Conservation (phyloP, 1,140 invertebrate genomes). For the Drosophila repleta region DNA sequence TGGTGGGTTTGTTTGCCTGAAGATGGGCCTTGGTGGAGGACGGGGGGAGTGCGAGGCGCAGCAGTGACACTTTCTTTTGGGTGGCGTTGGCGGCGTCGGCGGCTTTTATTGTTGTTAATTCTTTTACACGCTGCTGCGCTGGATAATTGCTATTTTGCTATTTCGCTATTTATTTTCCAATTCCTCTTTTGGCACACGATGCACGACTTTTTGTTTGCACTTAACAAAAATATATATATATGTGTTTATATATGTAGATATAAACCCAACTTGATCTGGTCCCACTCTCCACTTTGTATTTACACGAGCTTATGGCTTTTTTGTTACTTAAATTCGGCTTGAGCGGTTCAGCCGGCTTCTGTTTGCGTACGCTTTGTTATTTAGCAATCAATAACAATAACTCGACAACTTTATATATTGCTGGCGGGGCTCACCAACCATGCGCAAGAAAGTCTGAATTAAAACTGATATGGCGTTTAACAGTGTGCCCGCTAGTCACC, state of each 20-base stretch:
- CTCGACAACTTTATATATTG: conserved; percentile 25
- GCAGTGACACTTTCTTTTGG: conserved; percentile 53
- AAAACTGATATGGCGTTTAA: conserved; percentile 32
- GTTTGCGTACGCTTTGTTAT: conserved; percentile 39
- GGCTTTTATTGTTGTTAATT: conserved; percentile 51
- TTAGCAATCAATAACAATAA: conserved; percentile 51
- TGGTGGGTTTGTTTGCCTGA: conserved; percentile 57
- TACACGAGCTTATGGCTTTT: conserved; percentile 43
- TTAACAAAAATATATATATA: no score
- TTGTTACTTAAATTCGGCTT: conserved; percentile 17
- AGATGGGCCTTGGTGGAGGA: conserved; percentile 24
- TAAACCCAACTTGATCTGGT: conserved; percentile 40
- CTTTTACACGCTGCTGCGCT: conserved; percentile 47
- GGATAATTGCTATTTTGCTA: conserved; percentile 46
- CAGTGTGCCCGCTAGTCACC: conserved; percentile 28
- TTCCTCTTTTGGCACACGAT: conserved; percentile 42
- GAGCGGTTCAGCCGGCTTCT: conserved; percentile 33
- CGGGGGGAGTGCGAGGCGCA: conserved; percentile 11
- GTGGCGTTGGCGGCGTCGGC: conserved; percentile 49
- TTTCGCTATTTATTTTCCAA: conserved; percentile 29
- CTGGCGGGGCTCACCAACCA: conserved; percentile 29
- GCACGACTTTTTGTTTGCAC: conserved; percentile 49
- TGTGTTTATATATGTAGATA: conserved; percentile 3
- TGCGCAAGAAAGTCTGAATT: conserved; percentile 46
- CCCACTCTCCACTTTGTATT: conserved; percentile 45